Base-by-base conservation (phyloP, 2,113 vertebrate species). In the Apistogramma diplotaenia region DNA sequence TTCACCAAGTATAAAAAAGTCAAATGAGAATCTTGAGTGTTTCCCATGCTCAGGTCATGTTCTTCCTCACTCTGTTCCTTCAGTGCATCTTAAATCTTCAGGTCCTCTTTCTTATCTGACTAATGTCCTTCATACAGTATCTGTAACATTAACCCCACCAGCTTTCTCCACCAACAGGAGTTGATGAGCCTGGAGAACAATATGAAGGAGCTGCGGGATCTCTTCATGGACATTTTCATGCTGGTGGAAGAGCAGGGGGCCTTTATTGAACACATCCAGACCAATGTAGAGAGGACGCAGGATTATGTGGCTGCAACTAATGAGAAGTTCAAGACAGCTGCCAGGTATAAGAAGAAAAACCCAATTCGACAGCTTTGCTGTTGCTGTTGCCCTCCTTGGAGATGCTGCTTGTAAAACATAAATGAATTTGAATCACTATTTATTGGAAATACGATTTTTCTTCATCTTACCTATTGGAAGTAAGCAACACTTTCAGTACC, bases 191-290 rank as follows among this genome's bases (percentile, higher is more conserved):
- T 99, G 67, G 98, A 99, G 91, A 97, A 94, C 82, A 98, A 98
- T 83, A 95, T 99, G 88, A 97, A 95, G 89, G 98, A 99, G 5
- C 87, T 99, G 84, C 94, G 93, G 74, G 97, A 98, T 72, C 95
- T 99, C 49, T 99, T 99, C 83, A 71, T 96, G 75, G 96, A 99
- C 83, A 94, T 99, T 80, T 97, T 96, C 73, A 65, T 97, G 91
- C 85, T 98, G 83, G 96, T 98, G 67, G 97, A 99, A 54, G 96
- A 98, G 70, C 98, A 99, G 92, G 97, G 97, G 13, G 87, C 94
- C 31, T 93, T 94, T 82, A 95, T 99, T 8, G 96, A 99, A 72
- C 97, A 95, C 88, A 99, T 99, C 73, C 96, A 99, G 94, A 95
- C 96, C 65, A 94, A 93, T 67, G 93, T 98, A 25, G 95, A 95